phyloP scores from a whole-genome alignment of 1,140 invertebrate species.

The Eciton burchellii region DNA sequence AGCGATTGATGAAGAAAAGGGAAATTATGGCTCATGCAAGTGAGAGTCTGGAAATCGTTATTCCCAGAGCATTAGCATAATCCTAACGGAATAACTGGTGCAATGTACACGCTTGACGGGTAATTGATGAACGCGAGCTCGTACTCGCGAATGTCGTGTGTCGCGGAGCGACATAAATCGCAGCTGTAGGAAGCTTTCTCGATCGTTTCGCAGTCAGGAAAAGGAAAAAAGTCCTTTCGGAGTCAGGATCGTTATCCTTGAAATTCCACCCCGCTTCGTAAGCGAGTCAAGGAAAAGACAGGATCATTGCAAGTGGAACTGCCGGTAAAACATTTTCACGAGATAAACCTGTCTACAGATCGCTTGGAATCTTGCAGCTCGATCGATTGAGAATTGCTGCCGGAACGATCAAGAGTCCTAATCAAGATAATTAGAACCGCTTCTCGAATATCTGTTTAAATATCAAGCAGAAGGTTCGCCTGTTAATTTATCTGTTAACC shows the following conservation, averaged over 20 bases:
- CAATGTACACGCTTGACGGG: neutral
- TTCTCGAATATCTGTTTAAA: neutral
- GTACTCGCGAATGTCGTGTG: neutral
- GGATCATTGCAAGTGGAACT: neutral
- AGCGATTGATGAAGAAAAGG: neutral
- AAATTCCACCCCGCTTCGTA: slow-evolving; percentile 9
- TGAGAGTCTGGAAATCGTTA: neutral
- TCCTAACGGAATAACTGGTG: neutral
- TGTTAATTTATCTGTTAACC: slow-evolving; percentile 1
- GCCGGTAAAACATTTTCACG: too few species aligned
- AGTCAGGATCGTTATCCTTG: slow-evolving; percentile 45
- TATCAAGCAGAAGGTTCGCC: neutral
- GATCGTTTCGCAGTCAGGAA: slow-evolving; percentile 17
- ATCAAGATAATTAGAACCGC: neutral
- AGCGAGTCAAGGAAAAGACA: neutral
- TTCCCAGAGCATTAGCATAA: neutral
- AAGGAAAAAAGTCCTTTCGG: slow-evolving; percentile 1
- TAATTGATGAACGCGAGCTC: neutral
- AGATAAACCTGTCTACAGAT: too few species aligned
- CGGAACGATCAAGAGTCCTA: too few species aligned
- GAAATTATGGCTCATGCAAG: neutral
- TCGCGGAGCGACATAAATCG: slow-evolving; percentile 28
- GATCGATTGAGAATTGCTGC: neutral
- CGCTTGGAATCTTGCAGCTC: too few species aligned
- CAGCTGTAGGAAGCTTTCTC: slow-evolving; percentile 52